Conservation (phyloP, 2,888 invertebrate species). For the Drosophila robusta region DNA sequence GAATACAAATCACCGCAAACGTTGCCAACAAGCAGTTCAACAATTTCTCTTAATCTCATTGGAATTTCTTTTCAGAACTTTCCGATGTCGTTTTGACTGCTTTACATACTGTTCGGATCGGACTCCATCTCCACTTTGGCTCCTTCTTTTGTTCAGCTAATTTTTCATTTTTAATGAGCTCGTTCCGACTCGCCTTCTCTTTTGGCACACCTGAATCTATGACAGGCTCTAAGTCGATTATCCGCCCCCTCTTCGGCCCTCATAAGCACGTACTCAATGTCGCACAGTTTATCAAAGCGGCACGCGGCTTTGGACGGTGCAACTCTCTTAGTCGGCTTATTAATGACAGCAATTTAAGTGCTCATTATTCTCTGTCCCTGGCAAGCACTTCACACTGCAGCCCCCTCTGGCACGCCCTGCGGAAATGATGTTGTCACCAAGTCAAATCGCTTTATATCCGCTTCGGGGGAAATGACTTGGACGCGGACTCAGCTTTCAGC, state of each 20-base stretch:
- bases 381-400: slow-evolving; percentile 20
- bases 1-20: slow-evolving; percentile 40
- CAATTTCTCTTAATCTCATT: slow-evolving; percentile 5
- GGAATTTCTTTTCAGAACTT: slow-evolving; percentile 5
- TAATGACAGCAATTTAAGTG: slow-evolving; percentile 52
- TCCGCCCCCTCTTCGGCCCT: slow-evolving; percentile 5
- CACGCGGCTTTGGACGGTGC: slow-evolving; percentile 20
- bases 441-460: slow-evolving; percentile 69
- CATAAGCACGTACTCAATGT: slow-evolving; percentile 19
- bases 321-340: slow-evolving; percentile 42
- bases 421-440: slow-evolving; percentile 73
- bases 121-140: not conserved
- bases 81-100: slow-evolving; percentile 1
- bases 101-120: slow-evolving; percentile 4
- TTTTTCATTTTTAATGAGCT: slow-evolving; percentile 50
- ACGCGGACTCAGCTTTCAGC: slow-evolving; percentile 33
- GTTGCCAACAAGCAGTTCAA: slow-evolving; percentile 2
- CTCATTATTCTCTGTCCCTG: slow-evolving; percentile 36
- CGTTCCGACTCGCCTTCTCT: not conserved
- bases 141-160: slow-evolving; percentile 18
- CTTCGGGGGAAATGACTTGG: slow-evolving; percentile 45
- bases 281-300: slow-evolving; percentile 31
- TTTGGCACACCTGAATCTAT: not conserved
- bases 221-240: slow-evolving; percentile 8
- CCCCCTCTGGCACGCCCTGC: slow-evolving; percentile 13